Evolutionary conservation across 1,140 invertebrate genomes (phyloP).

Genomic region (Calosoma granatense): DNA sequence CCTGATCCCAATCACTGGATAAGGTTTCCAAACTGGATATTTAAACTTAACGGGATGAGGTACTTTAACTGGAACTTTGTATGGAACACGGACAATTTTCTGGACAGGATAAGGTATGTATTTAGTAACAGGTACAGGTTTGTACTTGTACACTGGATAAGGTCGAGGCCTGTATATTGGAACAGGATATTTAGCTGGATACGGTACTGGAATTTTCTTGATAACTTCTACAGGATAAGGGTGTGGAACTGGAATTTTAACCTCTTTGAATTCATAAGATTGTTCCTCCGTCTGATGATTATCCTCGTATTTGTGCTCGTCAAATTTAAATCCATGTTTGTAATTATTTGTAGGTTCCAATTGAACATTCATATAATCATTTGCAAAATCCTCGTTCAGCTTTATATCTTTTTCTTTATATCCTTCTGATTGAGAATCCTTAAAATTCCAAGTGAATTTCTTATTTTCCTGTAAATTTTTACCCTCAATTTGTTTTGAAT

Average conservation of each 20-base stretch:
- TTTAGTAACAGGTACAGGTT: constrained; percentile 23
- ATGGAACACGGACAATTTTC: not conserved
- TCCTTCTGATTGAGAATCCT: no score
- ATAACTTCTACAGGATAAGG: constrained; percentile 27
- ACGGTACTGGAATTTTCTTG: constrained; percentile 21
- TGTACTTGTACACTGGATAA: constrained; percentile 11
- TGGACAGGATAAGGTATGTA: constrained; percentile 23
- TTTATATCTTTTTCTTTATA: no score
- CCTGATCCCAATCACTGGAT: constrained; percentile 28
- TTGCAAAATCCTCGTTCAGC: no score
- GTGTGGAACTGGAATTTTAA: constrained; percentile 20
- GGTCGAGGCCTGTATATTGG: constrained; percentile 10
- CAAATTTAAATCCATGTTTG: no score
- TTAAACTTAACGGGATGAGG: constrained; percentile 27
- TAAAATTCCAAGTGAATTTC: no score
- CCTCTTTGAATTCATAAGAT: no score
- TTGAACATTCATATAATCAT: no score
- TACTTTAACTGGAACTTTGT: constrained; percentile 27
- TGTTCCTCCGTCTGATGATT: no score
- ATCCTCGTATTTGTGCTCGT: no score
- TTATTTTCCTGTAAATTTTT: no score
- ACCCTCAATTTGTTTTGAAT: no score
- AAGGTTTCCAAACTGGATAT: constrained; percentile 23
- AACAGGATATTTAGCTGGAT: constrained; percentile 21
- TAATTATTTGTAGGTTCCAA: no score